A percentile compares a stretch with the other conserved stretches of the same genome.
Conservation (phyloP, 2,888 invertebrate species). For the Callyntrura guangdongensis region DNA sequence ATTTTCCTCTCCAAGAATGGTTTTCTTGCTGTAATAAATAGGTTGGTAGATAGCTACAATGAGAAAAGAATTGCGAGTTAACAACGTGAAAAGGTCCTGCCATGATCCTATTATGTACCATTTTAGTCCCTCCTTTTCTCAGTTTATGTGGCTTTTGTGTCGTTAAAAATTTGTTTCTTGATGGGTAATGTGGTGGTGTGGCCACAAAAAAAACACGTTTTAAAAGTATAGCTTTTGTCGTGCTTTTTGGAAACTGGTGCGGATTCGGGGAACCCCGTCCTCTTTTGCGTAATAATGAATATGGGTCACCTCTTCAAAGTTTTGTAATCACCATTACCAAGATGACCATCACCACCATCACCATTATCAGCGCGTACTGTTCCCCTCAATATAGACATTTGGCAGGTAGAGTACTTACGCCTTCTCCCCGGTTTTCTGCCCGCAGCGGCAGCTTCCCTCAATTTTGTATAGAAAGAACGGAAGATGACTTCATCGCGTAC, state of each 20-base stretch:
- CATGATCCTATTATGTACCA: neutral
- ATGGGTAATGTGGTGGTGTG: neutral
- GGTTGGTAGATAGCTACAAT: slow-evolving; percentile 83
- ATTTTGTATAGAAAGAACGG: slow-evolving; percentile 94
- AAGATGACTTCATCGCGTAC: slow-evolving; percentile 94
- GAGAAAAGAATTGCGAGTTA: slow-evolving; percentile 59
- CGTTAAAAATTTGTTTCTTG: slow-evolving; percentile 20
- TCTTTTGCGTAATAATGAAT: slow-evolving; percentile 20
- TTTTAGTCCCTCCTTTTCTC: neutral
- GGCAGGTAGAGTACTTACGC: slow-evolving; percentile 39
- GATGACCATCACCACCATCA: neutral
- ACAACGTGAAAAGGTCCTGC: slow-evolving; percentile 3
- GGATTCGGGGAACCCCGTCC: slow-evolving; percentile 7
- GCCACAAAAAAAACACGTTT: neutral
- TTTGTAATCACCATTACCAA: slow-evolving; percentile 28
- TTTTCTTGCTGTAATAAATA: slow-evolving; percentile 83
- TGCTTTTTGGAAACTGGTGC: neutral
- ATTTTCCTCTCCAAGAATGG: slow-evolving; percentile 81
- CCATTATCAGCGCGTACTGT: neutral
- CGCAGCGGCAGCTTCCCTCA: slow-evolving; percentile 89
- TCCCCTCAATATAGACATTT: slow-evolving; percentile 19
- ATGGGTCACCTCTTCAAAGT: slow-evolving; percentile 42
- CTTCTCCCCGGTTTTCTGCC: slow-evolving; percentile 69
- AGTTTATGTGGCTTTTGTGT: neutral
- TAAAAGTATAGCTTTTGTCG: neutral